Evolutionary conservation across 1,140 invertebrate species (phyloP).

Genomic region (Panulirus ornatus): DNA sequence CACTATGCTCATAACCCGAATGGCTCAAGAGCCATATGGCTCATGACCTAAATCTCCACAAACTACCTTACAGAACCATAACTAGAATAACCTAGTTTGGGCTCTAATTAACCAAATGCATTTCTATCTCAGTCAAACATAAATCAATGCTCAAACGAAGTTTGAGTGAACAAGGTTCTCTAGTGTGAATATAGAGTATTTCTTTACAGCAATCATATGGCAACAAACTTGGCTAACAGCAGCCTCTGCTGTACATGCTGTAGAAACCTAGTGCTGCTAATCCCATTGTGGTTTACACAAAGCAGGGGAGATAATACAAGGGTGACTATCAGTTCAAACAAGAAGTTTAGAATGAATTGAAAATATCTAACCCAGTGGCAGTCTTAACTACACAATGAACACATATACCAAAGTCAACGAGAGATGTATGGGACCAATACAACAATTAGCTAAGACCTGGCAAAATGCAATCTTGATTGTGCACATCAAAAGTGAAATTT

Average conservation of each 20-base stretch:
- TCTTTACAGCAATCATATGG: slow-evolving; percentile 26
- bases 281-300: slow-evolving; percentile 46
- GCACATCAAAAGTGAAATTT: not conserved
- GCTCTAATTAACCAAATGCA: not conserved
- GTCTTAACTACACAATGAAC: slow-evolving; percentile 27
- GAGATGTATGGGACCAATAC: not conserved
- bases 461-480: not conserved
- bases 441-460: not conserved
- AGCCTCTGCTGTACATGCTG: slow-evolving; percentile 17
- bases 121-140: slow-evolving; percentile 23
- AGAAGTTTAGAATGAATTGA: slow-evolving; percentile 40
- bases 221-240: slow-evolving; percentile 25
- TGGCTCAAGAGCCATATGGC: slow-evolving; percentile 2
- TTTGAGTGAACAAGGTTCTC: slow-evolving; percentile 16
- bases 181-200: slow-evolving; percentile 25
- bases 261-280: slow-evolving; percentile 38
- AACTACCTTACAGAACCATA: slow-evolving; percentile 36
- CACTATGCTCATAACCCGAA: not conserved
- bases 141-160: slow-evolving; percentile 23
- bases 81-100: slow-evolving; percentile 22
- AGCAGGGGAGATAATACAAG: slow-evolving; percentile 37
- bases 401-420: slow-evolving; percentile 23
- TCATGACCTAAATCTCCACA: slow-evolving; percentile 28
- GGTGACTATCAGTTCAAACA: slow-evolving; percentile 39
- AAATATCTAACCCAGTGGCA: slow-evolving; percentile 26